A percentile compares a stretch with the other conserved stretches of the same genome.
Evolutionary conservation across 1,140 invertebrate species (phyloP).

Genomic region (Batillaria attramentaria): DNA sequence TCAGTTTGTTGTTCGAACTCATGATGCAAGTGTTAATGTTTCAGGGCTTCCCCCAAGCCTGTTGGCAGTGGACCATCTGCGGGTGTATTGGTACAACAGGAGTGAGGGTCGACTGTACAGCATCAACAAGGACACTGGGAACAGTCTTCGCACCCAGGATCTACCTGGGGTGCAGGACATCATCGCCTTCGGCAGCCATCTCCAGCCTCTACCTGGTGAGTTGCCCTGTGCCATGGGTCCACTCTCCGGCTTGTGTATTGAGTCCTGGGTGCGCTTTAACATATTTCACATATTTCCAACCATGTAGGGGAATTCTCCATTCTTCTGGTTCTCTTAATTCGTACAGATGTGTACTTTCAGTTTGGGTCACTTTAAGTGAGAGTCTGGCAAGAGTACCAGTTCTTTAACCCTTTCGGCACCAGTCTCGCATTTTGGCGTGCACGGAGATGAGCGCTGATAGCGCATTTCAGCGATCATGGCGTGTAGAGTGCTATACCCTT

Average conservation of each 20-base stretch:
- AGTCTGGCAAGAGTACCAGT: no score
- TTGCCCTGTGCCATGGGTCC: background rate
- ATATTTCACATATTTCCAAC: background rate
- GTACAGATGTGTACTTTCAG: no score
- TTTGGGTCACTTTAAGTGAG: no score
- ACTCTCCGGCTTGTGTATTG: background rate
- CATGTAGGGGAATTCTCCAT: background rate
- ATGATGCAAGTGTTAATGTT: no score
- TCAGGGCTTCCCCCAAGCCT: slow-evolving; percentile 70
- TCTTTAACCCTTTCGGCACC: no score
- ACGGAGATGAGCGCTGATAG: no score
- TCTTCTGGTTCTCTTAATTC: background rate
- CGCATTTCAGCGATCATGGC: no score
- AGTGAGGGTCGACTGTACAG: slow-evolving; percentile 78
- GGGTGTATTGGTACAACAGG: slow-evolving; percentile 74
- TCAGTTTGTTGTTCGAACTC: no score
- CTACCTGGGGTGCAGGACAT: slow-evolving; percentile 73
- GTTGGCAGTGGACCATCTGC: slow-evolving; percentile 68
- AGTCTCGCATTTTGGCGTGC: no score
- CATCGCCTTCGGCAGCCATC: slow-evolving; percentile 80
- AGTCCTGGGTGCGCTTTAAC: background rate
- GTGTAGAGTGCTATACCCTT: no score
- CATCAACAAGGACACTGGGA: slow-evolving; percentile 74
- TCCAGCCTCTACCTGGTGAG: slow-evolving; percentile 82
- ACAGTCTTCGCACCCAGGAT: slow-evolving; percentile 62